Percentiles rank a stretch among this genome's conserved stretches.
Conservation (phyloP, 2,113 vertebrate species). For the Mungos mungo region DNA sequence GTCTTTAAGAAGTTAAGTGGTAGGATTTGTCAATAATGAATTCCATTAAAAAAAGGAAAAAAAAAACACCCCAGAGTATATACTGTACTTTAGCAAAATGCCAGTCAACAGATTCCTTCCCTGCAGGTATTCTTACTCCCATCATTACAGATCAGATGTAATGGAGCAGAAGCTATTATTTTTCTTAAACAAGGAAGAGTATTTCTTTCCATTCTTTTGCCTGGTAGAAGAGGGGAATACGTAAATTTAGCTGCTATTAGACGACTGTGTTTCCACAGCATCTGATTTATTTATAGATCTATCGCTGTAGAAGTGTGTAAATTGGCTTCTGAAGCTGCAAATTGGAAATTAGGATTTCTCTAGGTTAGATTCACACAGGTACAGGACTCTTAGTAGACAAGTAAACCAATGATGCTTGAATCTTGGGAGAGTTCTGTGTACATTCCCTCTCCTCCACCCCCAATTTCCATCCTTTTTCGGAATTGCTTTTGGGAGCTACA, state of each 20-base stretch:
- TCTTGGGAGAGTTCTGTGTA: neutral
- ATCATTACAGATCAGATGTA: constrained; percentile 87
- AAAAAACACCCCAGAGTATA: neutral
- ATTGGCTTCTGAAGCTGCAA: constrained; percentile 68
- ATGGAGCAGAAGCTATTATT: constrained; percentile 88
- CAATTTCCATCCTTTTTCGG: neutral
- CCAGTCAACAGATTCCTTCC: constrained; percentile 84
- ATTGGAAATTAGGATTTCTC: constrained; percentile 73
- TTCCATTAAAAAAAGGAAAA: constrained; percentile 68
- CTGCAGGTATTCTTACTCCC: constrained; percentile 81
- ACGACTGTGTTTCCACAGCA: constrained; percentile 71
- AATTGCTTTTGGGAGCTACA: constrained; percentile 16
- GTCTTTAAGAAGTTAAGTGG: constrained; percentile 86
- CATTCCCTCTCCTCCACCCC: no score
- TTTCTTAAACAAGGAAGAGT: constrained; percentile 85
- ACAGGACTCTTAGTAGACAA: neutral
- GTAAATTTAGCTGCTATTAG: constrained; percentile 76
- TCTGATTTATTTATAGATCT: constrained; percentile 74
- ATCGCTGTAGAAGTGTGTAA: constrained; percentile 67
- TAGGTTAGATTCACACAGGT: constrained; percentile 47
- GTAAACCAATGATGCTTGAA: neutral
- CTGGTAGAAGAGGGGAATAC: constrained; percentile 69
- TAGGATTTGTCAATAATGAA: constrained; percentile 86
- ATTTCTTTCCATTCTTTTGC: constrained; percentile 78
- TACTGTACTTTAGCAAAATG: constrained; percentile 77